A percentile compares a stretch with the other conserved stretches of the same genome.
Conservation (phyloP, 92 coral and sea anemone species). For the Pocillopora grandis region DNA sequence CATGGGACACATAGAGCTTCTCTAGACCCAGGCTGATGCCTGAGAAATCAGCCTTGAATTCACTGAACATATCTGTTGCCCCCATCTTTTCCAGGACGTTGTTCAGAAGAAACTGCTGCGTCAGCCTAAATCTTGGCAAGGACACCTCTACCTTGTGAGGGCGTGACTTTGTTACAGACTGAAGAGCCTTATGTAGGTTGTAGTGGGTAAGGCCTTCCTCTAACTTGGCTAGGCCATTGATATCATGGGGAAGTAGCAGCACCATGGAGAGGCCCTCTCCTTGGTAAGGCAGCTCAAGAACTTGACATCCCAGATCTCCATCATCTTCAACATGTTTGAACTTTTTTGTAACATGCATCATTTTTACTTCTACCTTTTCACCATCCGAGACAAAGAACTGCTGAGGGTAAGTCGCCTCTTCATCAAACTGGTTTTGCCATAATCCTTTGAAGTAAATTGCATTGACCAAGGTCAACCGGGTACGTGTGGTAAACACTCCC, state of each 20-base stretch:
- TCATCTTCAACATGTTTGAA: slow-evolving; percentile 44
- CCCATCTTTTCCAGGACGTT: slow-evolving; percentile 65
- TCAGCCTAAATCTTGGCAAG: slow-evolving; percentile 77
- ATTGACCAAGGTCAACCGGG: slow-evolving; percentile 74
- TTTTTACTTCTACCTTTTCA: slow-evolving; percentile 58
- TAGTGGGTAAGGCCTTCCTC: slow-evolving; percentile 63
- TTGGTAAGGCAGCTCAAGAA: slow-evolving; percentile 77
- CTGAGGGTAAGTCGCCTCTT: slow-evolving; percentile 48
- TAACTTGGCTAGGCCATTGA: slow-evolving; percentile 69
- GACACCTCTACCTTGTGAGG: slow-evolving; percentile 69
- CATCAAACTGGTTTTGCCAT: slow-evolving; percentile 71
- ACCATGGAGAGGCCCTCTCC: slow-evolving; percentile 77
- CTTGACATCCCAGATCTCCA: slow-evolving; percentile 55
- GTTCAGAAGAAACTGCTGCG: slow-evolving; percentile 66
- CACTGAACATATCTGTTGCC: slow-evolving; percentile 68
- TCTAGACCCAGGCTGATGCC: slow-evolving; percentile 62
- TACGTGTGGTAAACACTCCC: slow-evolving; percentile 57
- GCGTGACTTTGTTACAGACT: slow-evolving; percentile 28
- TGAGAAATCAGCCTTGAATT: slow-evolving; percentile 65
- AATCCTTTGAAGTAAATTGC: slow-evolving; percentile 93
- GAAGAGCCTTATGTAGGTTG: slow-evolving; percentile 43
- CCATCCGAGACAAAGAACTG: slow-evolving; percentile 49
- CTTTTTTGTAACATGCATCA: slow-evolving; percentile 71
- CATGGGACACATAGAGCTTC: slow-evolving; percentile 71
- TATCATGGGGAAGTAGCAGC: slow-evolving; percentile 73